Percentiles rank a stretch among this genome's conserved stretches.
phyloP scores from a whole-genome alignment of 2,113 vertebrate genomes.

The Apaloderma vittatum region DNA sequence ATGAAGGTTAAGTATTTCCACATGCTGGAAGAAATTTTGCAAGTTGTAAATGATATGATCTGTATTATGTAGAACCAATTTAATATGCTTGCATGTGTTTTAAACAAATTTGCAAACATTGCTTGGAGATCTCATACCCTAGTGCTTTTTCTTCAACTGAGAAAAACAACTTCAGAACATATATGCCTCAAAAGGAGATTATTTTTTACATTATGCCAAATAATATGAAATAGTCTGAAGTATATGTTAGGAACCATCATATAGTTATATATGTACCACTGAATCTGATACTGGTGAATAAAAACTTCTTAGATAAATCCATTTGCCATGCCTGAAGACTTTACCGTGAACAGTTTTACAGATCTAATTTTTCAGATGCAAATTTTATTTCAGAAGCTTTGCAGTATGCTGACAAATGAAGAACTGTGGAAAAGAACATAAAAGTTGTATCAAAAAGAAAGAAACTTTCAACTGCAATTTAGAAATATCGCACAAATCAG shows the following conservation, averaged over 20 bases:
- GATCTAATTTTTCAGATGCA: conserved; percentile 74
- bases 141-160: neutral
- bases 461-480: neutral
- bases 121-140: neutral
- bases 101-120: conserved; percentile 16
- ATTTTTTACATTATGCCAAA: conserved; percentile 30
- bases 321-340: conserved; percentile 66
- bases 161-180: conserved; percentile 14
- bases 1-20: neutral
- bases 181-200: neutral
- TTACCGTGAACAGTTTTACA: conserved; percentile 61
- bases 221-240: conserved; percentile 19
- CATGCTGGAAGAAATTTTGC: neutral
- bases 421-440: conserved; percentile 3
- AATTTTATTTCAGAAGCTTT: conserved; percentile 69
- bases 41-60: neutral
- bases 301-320: conserved; percentile 66
- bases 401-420: conserved; percentile 53
- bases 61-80: neutral
- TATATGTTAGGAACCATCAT: conserved; percentile 34
- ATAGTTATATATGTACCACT: conserved; percentile 37
- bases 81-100: conserved; percentile 24
- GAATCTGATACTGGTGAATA: conserved; percentile 66
- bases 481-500: neutral
- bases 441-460: conserved; percentile 12